A percentile compares a stretch with the other conserved stretches of the same genome.
These are phyloP conservation scores for Mycogona germanica DNA, from an alignment of 2,888 invertebrate species.

Conservation along the genomic window DNA sequence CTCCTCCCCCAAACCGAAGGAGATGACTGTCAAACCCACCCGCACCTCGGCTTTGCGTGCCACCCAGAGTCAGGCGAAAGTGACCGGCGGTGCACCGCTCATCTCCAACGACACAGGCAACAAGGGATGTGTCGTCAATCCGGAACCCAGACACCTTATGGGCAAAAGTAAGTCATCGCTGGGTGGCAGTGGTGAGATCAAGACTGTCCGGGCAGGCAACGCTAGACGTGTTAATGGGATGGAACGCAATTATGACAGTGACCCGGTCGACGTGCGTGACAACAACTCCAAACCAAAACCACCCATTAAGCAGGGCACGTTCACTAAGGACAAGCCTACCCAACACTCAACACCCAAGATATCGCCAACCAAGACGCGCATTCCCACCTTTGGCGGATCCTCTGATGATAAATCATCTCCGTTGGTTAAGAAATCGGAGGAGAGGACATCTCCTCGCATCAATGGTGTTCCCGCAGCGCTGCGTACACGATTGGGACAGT, in stretches of 20 bases:
- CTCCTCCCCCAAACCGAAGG: conserved; percentile 21
- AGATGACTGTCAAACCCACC: conserved; percentile 27
- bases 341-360: conserved; percentile 23
- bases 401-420: too few relatives aligned
- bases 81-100: background rate
- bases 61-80: conserved; percentile 19
- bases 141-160: background rate
- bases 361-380: conserved; percentile 20
- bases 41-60: conserved; percentile 29
- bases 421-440: too few relatives aligned
- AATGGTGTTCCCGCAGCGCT: background rate
- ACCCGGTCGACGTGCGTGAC: background rate
- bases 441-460: background rate
- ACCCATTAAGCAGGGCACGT: conserved; percentile 75
- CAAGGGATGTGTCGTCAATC: too few relatives aligned
- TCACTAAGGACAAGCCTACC: conserved; percentile 59
- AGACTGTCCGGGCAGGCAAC: background rate
- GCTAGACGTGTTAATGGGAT: background rate
- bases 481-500: conserved; percentile 1
- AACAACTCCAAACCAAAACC: conserved; percentile 38
- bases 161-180: conserved; percentile 9
- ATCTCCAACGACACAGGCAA: background rate
- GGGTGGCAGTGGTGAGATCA: conserved; percentile 27
- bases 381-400: conserved; percentile 21
- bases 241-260: too few relatives aligned